Percentiles rank a stretch among this genome's conserved stretches.
These are phyloP conservation scores for Dryadula phaetusa DNA, from an alignment of 2,888 invertebrate genomes.

Conservation along the genomic window DNA sequence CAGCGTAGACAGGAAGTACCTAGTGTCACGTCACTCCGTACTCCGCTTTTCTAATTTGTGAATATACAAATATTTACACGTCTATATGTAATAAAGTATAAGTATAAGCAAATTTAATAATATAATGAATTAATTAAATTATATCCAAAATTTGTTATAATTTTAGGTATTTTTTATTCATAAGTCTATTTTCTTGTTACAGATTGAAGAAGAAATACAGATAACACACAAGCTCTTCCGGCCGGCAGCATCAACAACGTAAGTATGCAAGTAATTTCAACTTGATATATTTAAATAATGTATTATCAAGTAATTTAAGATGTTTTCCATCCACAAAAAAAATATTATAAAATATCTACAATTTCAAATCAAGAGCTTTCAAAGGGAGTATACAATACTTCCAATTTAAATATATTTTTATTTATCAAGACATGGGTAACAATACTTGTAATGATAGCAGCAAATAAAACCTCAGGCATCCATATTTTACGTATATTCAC, in stretches of 20 bases:
- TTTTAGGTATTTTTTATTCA: no score
- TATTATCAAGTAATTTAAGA: neutral
- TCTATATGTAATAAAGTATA: no score
- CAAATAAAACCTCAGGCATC: constrained; percentile 50
- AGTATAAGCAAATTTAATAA: no score
- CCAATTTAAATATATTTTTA: neutral
- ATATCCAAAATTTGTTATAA: no score
- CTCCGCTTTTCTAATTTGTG: no score
- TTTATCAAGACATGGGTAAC: neutral
- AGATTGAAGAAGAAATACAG: constrained; percentile 67
- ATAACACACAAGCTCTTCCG: constrained; percentile 79
- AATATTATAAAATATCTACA: neutral
- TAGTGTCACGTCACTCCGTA: no score
- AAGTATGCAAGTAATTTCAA: constrained; percentile 50
- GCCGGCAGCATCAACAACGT: constrained; percentile 75
- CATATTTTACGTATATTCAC: constrained; percentile 74
- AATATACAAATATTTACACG: no score
- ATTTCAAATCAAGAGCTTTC: constrained; percentile 18
- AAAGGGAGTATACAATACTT: neutral
- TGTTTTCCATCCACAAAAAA: constrained; percentile 14
- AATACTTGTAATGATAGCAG: neutral
- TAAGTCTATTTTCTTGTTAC: constrained; percentile 60
- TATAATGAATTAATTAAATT: no score
- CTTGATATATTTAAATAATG: neutral
- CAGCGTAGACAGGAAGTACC: no score